Conservation (phyloP, 1,140 invertebrate species). For the Atopsyche davidsoni region DNA sequence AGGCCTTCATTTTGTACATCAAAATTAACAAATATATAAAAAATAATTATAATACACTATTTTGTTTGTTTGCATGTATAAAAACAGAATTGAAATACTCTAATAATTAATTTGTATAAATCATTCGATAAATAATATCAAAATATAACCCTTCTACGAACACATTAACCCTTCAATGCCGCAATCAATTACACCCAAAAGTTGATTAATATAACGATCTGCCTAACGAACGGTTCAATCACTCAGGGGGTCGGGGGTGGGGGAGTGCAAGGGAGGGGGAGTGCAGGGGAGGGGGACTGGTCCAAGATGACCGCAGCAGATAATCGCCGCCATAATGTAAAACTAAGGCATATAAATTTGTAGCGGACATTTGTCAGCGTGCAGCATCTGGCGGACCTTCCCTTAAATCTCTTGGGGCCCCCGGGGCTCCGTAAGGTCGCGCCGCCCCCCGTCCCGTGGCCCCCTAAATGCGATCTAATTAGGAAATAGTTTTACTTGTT, state of each 20-base stretch:
- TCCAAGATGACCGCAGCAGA: conserved; percentile 29
- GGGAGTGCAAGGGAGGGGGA: conserved; percentile 4
- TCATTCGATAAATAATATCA: background rate
- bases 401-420: conserved; percentile 30
- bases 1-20: background rate
- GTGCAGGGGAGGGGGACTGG: conserved; percentile 1
- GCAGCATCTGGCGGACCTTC: conserved; percentile 28
- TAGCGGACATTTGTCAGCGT: conserved; percentile 27
- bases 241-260: conserved; percentile 21
- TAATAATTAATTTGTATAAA: background rate
- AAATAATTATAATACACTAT: background rate
- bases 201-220: conserved; percentile 27
- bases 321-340: conserved; percentile 27
- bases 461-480: conserved; percentile 52
- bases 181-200: conserved; percentile 11
- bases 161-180: background rate
- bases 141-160: background rate
- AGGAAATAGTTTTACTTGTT: conserved; percentile 53
- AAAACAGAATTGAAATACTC: background rate
- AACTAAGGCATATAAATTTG: conserved; percentile 27
- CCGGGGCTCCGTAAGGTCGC: background rate
- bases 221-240: conserved; percentile 28
- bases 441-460: conserved; percentile 16
- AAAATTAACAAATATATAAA: background rate
- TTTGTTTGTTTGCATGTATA: background rate